Evolutionary conservation across 2,888 invertebrate species (phyloP).

Genomic region (Brenthis hecate): DNA sequence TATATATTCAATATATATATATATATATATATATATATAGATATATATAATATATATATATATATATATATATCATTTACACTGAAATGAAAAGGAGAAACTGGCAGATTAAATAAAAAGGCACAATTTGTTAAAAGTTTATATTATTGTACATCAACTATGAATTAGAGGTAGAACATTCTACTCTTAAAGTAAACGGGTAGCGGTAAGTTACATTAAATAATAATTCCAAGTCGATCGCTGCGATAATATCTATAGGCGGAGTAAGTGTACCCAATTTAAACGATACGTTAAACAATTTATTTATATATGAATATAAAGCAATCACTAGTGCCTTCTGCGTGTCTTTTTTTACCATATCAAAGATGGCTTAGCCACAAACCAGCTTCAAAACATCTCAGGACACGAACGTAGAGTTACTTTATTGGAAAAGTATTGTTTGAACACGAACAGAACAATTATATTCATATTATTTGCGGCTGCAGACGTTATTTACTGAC

Average conservation of each 20-base stretch:
- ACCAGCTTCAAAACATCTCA: no score
- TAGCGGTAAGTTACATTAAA: slow-evolving; percentile 48
- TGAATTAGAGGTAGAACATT: slow-evolving; percentile 82
- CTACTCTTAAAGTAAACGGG: slow-evolving; percentile 78
- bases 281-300: slow-evolving; percentile 15
- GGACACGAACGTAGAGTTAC: no score
- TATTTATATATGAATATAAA: not conserved
- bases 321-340: not conserved
- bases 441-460: no score
- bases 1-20: no score
- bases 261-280: slow-evolving; percentile 62
- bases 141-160: slow-evolving; percentile 80
- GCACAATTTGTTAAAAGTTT: slow-evolving; percentile 74
- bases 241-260: slow-evolving; percentile 74
- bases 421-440: no score
- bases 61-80: no score
- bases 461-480: no score
- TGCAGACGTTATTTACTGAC: no score
- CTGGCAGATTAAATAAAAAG: slow-evolving; percentile 47
- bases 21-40: no score
- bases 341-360: not conserved
- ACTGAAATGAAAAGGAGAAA: not conserved
- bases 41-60: no score
- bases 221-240: slow-evolving; percentile 43
- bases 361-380: no score